Percentiles rank a stretch among this genome's conserved stretches.
phyloP scores from a whole-genome alignment of 2,888 invertebrate genomes.

The Lumbricus terrestris region DNA sequence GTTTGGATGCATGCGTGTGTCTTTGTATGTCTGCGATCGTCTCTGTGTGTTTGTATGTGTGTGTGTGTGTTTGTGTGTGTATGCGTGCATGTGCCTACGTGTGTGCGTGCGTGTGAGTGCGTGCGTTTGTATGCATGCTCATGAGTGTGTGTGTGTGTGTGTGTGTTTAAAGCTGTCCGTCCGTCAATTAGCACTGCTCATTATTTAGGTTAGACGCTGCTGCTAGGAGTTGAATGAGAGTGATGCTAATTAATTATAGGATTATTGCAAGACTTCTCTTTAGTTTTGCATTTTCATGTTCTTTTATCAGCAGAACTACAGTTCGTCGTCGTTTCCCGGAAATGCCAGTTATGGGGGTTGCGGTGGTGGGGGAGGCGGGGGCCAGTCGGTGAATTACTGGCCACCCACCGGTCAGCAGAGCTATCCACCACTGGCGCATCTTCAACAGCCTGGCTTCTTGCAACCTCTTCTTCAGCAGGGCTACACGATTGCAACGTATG shows the following conservation, averaged over 20 bases:
- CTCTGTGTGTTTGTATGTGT: too few species aligned
- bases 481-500: constrained; percentile 10
- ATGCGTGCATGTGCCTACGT: too few species aligned
- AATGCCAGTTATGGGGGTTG: not conserved
- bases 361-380: not conserved
- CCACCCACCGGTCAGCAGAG: not conserved
- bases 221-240: not conserved
- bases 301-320: not conserved
- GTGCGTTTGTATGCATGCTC: too few species aligned
- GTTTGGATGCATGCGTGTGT: too few species aligned
- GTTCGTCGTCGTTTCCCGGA: not conserved
- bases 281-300: not conserved
- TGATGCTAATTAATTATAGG: not conserved
- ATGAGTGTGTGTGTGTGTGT: too few species aligned
- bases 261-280: not conserved
- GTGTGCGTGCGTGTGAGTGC: too few species aligned
- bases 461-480: constrained; percentile 14
- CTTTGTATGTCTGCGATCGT: too few species aligned
- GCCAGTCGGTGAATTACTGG: constrained; percentile 5
- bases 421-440: not conserved
- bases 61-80: too few species aligned
- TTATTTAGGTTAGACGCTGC: too few species aligned
- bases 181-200: not conserved
- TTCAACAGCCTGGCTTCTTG: not conserved
- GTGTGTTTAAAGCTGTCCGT: not conserved